A percentile compares a stretch with the other conserved stretches of the same genome.
Evolutionary conservation across 2,113 vertebrate species (phyloP).

Genomic region (Menidia beryllina): DNA sequence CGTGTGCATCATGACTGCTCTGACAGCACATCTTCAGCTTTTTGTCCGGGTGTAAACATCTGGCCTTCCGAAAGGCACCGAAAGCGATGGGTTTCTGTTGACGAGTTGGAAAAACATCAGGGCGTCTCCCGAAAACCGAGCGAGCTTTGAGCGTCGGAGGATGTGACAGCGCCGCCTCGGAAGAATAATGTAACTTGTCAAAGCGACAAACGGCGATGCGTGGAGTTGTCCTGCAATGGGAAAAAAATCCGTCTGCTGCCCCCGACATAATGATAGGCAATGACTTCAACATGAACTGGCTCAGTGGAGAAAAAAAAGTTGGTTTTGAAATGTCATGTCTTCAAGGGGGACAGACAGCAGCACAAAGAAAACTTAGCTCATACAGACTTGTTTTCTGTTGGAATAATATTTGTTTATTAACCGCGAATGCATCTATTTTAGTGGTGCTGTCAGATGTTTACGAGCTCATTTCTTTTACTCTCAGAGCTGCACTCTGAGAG

Average conservation of each 20-base stretch:
- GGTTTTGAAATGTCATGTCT: neutral
- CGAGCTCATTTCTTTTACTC: constrained; percentile 33
- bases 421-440: neutral
- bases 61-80: constrained; percentile 6
- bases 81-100: constrained; percentile 27
- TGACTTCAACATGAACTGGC: constrained; percentile 77
- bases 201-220: constrained; percentile 66
- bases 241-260: constrained; percentile 64
- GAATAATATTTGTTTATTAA: neutral
- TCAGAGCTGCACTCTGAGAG: constrained; percentile 14
- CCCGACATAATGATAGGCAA: constrained; percentile 75
- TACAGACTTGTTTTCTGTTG: neutral
- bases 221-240: constrained; percentile 73
- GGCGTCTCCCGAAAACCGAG: constrained; percentile 38
- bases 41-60: constrained; percentile 1
- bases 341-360: constrained; percentile 9
- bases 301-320: constrained; percentile 12
- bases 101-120: constrained; percentile 30
- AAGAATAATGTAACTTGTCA: constrained; percentile 81
- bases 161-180: constrained; percentile 54
- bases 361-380: constrained; percentile 2
- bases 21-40: neutral
- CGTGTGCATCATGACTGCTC: neutral
- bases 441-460: neutral
- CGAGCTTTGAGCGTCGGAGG: constrained; percentile 46